Base-by-base conservation (phyloP, 2,888 invertebrate species). In the Drosophila nr. perissopoda region DNA sequence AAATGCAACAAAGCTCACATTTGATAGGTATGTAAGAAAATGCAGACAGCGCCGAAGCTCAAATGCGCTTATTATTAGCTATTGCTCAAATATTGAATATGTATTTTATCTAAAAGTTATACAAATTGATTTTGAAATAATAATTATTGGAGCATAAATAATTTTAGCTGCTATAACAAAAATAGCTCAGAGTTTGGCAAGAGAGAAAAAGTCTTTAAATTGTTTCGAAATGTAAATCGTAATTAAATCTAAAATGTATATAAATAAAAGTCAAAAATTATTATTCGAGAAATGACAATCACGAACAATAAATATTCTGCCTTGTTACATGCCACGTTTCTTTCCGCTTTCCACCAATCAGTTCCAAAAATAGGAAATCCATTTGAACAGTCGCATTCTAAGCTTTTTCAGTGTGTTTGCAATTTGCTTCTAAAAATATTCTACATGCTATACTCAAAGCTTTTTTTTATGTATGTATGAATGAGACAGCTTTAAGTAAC, bases 401-500 rank as follows among this genome's bases (percentile, higher is more conserved):
- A 25, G n/a, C 31, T 42, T 21, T 18, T 34, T 16, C 25, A 45
- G 8, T 8, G 40, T 40, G 18, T 40, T 40, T 40, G 40, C 38
- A 38, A 38, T 1, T 16, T 45, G 8, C 16, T 45, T 4, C 25
- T 16, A 4, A 45, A 7, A 4, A 7, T 25, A 45, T 18, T 18
- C 25, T 33, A 18, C n/a, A 10, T 4, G 45, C 31, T 45, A 29
- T 2, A 40, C 29, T 21, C 7, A 21, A 59, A 38, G 38, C 54
- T 38, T n/a, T 27, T 29, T 16, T 11, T 7, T 16, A 5, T 7
- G 16, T 34, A 45, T 45, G 33, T 48, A 10, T 7, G 16, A 25
- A 45, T 45, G 11, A 18, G 21, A 56, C 36, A 36, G 38, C 53
- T 69, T 42, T 5, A 10, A 29, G 33, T 61, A 60, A 54, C 69